Evolutionary conservation across 2,888 invertebrate species (phyloP).

Genomic region (Pachymerium ferrugineum): DNA sequence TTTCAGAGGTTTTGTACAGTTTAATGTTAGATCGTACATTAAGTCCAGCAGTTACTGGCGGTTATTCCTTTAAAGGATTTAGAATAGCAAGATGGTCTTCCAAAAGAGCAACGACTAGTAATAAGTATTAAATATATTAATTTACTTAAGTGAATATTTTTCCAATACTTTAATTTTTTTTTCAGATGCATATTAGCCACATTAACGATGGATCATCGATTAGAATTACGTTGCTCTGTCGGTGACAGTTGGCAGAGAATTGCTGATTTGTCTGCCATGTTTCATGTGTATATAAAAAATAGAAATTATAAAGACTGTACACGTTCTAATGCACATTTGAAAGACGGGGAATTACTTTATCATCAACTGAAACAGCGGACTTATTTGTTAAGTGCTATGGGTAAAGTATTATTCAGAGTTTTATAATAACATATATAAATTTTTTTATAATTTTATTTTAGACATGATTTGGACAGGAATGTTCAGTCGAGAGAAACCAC

Average conservation of each 20-base stretch:
- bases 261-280: background rate
- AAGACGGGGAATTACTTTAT: background rate
- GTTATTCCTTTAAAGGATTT: background rate
- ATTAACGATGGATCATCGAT: slow-evolving; percentile 16
- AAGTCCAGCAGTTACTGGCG: slow-evolving; percentile 2
- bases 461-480: slow-evolving; percentile 7
- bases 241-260: background rate
- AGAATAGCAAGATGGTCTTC: slow-evolving; percentile 29
- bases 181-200: slow-evolving; percentile 17
- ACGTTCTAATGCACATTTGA: background rate
- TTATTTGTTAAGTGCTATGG: background rate
- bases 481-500: background rate
- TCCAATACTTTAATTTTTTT: background rate
- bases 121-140: slow-evolving; percentile 19
- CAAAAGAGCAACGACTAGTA: background rate
- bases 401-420: too few relatives aligned
- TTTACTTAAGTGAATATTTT: background rate
- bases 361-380: background rate
- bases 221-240: background rate
- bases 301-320: background rate
- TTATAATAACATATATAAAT: background rate
- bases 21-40: slow-evolving; percentile 31
- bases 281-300: slow-evolving; percentile 1
- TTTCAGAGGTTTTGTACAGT: slow-evolving; percentile 28
- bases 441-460: background rate